Evolutionary conservation across 2,113 vertebrate species (phyloP).

Genomic region (Argyrosomus japonicus): DNA sequence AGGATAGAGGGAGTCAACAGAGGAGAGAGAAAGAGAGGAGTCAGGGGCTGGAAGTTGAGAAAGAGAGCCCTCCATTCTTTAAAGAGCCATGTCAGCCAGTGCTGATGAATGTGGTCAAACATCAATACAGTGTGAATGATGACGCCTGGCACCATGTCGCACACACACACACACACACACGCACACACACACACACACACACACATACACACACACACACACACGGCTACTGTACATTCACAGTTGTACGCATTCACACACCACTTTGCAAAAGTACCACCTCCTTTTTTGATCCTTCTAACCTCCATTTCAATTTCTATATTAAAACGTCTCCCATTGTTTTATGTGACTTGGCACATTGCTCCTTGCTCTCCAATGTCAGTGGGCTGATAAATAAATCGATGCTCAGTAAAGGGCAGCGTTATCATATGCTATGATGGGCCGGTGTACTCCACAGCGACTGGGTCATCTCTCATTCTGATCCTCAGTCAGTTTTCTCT

Average conservation of each 20-base stretch:
- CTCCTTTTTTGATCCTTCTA: conserved; percentile 23
- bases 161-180: conserved; percentile 37
- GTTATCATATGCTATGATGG: conserved; percentile 71
- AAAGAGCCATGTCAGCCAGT: conserved; percentile 45
- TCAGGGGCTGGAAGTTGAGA: conserved; percentile 39
- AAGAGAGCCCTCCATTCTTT: conserved; percentile 23
- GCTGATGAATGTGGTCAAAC: conserved; percentile 73
- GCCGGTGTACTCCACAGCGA: conserved; percentile 23
- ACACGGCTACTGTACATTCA: not conserved
- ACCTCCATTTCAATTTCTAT: conserved; percentile 78
- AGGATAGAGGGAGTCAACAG: conserved; percentile 9
- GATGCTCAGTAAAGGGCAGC: conserved; percentile 69
- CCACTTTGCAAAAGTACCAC: conserved; percentile 41
- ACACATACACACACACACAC: too few species aligned
- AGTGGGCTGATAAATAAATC: conserved; percentile 77
- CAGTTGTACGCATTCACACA: conserved; percentile 1
- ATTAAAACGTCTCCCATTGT: conserved; percentile 81
- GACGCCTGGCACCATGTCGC: conserved; percentile 32
- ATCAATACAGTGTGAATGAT: conserved; percentile 67
- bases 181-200: conserved; percentile 8
- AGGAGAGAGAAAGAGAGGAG: conserved; percentile 3
- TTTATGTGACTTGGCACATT: conserved; percentile 80
- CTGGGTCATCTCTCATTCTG: conserved; percentile 18
- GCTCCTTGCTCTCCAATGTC: conserved; percentile 70
- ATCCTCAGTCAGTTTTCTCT: not conserved